Percentiles rank a stretch among this genome's conserved stretches.
Evolutionary conservation across 2,888 invertebrate genomes (phyloP).

Genomic region (Copidosoma aretas): DNA sequence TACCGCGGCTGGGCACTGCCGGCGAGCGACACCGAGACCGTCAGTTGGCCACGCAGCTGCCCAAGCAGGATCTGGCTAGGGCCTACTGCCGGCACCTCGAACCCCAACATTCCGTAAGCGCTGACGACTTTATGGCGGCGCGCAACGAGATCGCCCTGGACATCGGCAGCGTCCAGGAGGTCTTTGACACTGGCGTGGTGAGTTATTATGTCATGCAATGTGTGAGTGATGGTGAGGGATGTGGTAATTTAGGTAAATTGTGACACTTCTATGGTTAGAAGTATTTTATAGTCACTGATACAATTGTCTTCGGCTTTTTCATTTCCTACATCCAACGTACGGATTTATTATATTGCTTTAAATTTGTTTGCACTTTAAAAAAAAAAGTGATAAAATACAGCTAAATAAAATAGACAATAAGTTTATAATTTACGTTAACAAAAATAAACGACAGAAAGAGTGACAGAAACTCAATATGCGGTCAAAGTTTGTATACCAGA

Average conservation of each 20-base stretch:
- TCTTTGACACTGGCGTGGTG: constrained; percentile 54
- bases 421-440: too few species aligned
- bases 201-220: constrained; percentile 41
- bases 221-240: not conserved
- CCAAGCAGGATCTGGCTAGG: constrained; percentile 91
- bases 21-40: constrained; percentile 83
- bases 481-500: constrained; percentile 7
- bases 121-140: constrained; percentile 92
- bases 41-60: constrained; percentile 87
- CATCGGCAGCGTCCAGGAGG: constrained; percentile 72
- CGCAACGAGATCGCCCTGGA: constrained; percentile 96
- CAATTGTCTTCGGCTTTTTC: too few species aligned
- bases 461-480: too few species aligned
- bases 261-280: not conserved
- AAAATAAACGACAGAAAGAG: too few species aligned
- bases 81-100: constrained; percentile 89
- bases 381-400: too few species aligned
- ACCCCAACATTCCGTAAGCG: constrained; percentile 78
- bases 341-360: too few species aligned
- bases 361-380: too few species aligned
- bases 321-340: too few species aligned
- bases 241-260: not conserved
- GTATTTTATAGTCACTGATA: not conserved
- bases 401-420: too few species aligned
- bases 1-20: constrained; percentile 75